These are phyloP conservation scores for Saturnia japonica DNA, from an alignment of 2,888 invertebrate species.

Conservation along the genomic window DNA sequence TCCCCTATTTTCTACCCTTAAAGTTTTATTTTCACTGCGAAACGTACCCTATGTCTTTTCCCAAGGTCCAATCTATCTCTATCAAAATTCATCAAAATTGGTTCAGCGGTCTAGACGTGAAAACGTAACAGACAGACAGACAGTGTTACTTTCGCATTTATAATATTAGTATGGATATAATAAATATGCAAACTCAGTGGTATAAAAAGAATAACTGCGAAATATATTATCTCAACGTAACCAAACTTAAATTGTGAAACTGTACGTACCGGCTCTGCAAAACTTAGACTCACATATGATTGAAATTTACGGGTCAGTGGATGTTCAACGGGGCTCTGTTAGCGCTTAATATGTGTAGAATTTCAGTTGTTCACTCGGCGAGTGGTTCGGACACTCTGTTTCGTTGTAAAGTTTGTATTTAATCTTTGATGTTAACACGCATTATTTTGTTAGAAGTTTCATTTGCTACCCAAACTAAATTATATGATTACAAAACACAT, in stretches of 20 bases:
- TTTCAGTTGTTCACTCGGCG: not conserved
- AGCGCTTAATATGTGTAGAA: not conserved
- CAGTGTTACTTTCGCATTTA: no score
- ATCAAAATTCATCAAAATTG: no score
- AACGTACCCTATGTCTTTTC: no score
- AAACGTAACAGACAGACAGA: no score
- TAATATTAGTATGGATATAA: no score
- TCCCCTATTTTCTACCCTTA: no score
- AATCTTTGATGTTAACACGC: not conserved
- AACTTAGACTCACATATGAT: conserved; percentile 14
- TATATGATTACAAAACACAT: no score
- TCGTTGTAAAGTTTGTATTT: not conserved
- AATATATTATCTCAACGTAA: not conserved
- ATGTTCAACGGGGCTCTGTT: not conserved
- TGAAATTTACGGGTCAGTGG: conserved; percentile 22
- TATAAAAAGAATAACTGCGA: not conserved
- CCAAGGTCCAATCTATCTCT: no score
- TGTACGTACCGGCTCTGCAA: not conserved
- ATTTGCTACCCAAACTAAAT: not conserved
- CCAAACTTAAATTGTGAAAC: not conserved
- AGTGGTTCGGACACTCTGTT: not conserved
- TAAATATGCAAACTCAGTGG: no score
- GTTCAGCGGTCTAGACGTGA: no score
- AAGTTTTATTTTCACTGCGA: no score
- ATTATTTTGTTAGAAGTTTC: not conserved